Evolutionary conservation across 1,140 invertebrate species (phyloP).

Genomic region (Drosophila arizonae): DNA sequence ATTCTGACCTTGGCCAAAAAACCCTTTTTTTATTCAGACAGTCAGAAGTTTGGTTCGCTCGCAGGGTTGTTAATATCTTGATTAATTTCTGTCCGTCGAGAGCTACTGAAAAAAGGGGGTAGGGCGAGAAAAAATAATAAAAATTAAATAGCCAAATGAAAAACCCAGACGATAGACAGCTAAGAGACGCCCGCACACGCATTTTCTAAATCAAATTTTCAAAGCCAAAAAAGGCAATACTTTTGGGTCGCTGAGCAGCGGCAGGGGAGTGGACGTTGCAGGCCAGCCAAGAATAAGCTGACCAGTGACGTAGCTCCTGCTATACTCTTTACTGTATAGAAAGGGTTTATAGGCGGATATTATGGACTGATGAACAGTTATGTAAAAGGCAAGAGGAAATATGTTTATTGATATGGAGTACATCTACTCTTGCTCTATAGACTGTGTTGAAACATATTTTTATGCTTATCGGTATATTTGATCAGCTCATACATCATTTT

Average conservation of each 20-base stretch:
- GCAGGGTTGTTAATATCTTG: conserved; percentile 74
- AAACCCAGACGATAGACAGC: conserved; percentile 21
- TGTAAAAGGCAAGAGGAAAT: background rate
- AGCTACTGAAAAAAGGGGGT: background rate
- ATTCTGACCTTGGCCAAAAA: conserved; percentile 47
- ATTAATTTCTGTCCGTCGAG: conserved; percentile 64
- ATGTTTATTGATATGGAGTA: no score
- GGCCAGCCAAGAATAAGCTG: background rate
- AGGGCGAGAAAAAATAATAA: conserved; percentile 3
- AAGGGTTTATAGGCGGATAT: no score
- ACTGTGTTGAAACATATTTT: no score
- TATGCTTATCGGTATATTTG: no score
- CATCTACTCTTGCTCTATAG: no score
- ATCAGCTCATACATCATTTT: no score
- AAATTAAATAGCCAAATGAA: conserved; percentile 15
- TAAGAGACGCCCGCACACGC: conserved; percentile 50
- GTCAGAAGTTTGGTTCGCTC: conserved; percentile 16
- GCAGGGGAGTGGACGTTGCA: background rate
- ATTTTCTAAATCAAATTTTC: conserved; percentile 77
- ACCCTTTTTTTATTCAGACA: conserved; percentile 27
- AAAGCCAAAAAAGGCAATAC: conserved; percentile 46
- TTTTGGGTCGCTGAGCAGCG: background rate
- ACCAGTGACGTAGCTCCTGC: background rate
- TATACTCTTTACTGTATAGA: background rate
- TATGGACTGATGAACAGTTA: background rate